These are phyloP conservation scores for Dendrocincla tyrannina DNA, from an alignment of 2,797 vertebrate species.

Conservation along the genomic window DNA sequence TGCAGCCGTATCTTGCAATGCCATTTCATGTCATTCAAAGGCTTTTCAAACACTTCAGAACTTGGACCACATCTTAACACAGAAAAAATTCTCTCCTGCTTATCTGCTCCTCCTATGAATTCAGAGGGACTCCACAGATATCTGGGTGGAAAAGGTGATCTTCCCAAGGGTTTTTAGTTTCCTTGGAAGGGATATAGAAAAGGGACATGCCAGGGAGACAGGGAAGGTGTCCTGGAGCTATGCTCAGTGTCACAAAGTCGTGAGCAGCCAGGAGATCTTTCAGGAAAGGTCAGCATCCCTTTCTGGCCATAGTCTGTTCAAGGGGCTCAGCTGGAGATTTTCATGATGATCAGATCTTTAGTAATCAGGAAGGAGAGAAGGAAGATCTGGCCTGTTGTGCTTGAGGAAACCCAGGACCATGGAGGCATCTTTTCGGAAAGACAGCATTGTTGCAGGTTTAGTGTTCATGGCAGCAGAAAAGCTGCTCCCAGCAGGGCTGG, in stretches of 20 bases:
- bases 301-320: not conserved
- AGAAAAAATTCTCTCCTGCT: not conserved
- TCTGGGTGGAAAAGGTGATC: not conserved
- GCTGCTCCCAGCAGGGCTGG: not conserved
- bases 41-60: not conserved
- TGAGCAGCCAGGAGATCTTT: not conserved
- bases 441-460: not conserved
- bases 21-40: not conserved
- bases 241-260: not conserved
- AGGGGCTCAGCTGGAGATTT: not conserved
- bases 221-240: not conserved
- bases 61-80: not conserved
- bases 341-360: not conserved
- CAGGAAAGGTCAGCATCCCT: not conserved
- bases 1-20: not conserved
- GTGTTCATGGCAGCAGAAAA: fast-evolving
- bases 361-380: not conserved
- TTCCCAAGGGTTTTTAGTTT: not conserved
- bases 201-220: not conserved
- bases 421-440: not conserved
- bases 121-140: not conserved
- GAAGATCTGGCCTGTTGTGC: not conserved
- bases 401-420: not conserved
- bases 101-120: not conserved
- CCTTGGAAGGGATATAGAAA: not conserved